Conservation (phyloP, 2,888 invertebrate species). For the Agrotis ipsilon region DNA sequence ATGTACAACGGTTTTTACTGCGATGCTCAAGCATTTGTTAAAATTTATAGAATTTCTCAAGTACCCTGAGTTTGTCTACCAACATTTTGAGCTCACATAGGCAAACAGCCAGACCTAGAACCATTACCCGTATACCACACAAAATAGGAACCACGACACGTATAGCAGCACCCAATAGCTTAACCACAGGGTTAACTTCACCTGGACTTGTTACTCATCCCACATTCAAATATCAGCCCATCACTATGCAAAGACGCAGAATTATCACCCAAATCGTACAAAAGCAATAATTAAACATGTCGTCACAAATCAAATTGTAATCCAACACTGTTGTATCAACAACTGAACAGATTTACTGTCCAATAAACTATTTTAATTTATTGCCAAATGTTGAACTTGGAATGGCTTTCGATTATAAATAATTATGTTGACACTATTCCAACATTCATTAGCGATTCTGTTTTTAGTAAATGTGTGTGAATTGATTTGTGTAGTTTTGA, state of each 20-base stretch:
- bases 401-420: slow-evolving; percentile 71
- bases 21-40: too few species aligned
- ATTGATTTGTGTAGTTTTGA: slow-evolving; percentile 29
- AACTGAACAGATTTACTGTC: slow-evolving; percentile 76
- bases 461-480: slow-evolving; percentile 31
- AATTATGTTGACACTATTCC: slow-evolving; percentile 69
- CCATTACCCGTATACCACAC: too few species aligned
- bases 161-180: too few species aligned
- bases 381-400: slow-evolving; percentile 71
- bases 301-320: slow-evolving; percentile 74
- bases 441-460: slow-evolving; percentile 55
- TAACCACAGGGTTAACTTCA: too few species aligned
- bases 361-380: slow-evolving; percentile 75
- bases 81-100: too few species aligned
- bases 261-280: slow-evolving; percentile 40
- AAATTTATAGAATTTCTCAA: too few species aligned
- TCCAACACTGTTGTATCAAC: slow-evolving; percentile 75
- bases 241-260: slow-evolving; percentile 44
- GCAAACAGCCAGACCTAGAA: too few species aligned
- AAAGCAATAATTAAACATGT: slow-evolving; percentile 62
- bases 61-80: too few species aligned
- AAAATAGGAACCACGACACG: too few species aligned
- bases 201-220: not conserved
- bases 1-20: too few species aligned
- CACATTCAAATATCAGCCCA: slow-evolving; percentile 12